Evolutionary conservation across 2,113 vertebrate species (phyloP).

Genomic region (Nothobranchius furzeri): DNA sequence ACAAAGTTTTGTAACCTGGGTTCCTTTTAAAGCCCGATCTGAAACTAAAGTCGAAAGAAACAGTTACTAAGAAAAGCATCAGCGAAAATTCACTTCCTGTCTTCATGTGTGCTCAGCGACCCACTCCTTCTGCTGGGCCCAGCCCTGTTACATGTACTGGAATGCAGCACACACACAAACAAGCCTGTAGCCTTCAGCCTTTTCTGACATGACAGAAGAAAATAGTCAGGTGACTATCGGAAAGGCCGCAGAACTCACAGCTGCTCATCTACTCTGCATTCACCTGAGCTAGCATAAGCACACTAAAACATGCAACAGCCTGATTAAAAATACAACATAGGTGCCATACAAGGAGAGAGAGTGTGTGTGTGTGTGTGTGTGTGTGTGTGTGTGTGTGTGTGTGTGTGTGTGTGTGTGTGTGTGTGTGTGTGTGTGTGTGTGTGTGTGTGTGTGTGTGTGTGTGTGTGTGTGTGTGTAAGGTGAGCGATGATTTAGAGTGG

Average conservation of each 20-base stretch:
- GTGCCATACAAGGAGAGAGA: constrained; percentile 4
- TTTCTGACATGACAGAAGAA: constrained; percentile 4
- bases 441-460: not conserved
- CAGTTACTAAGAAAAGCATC: constrained; percentile 14
- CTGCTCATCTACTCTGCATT: not conserved
- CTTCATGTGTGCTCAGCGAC: constrained; percentile 49
- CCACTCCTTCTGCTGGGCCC: constrained; percentile 35
- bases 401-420: not conserved
- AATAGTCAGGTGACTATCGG: constrained; percentile 30
- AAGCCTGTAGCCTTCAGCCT: constrained; percentile 37
- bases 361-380: not conserved
- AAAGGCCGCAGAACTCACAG: constrained; percentile 9
- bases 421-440: constrained; percentile 13
- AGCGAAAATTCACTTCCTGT: constrained; percentile 62
- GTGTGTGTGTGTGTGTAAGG: constrained; percentile 20
- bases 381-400: constrained; percentile 20
- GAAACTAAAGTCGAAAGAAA: constrained; percentile 11
- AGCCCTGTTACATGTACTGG: constrained; percentile 38
- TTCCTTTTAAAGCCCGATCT: no score
- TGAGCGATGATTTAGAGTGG: constrained; percentile 54
- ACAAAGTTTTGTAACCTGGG: no score
- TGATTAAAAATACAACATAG: constrained; percentile 30
- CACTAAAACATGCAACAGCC: not conserved
- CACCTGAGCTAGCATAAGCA: constrained; percentile 32
- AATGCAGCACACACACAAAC: constrained; percentile 54